These are phyloP conservation scores for Andrena chrysosceles DNA, from an alignment of 2,888 invertebrate genomes.

Conservation along the genomic window DNA sequence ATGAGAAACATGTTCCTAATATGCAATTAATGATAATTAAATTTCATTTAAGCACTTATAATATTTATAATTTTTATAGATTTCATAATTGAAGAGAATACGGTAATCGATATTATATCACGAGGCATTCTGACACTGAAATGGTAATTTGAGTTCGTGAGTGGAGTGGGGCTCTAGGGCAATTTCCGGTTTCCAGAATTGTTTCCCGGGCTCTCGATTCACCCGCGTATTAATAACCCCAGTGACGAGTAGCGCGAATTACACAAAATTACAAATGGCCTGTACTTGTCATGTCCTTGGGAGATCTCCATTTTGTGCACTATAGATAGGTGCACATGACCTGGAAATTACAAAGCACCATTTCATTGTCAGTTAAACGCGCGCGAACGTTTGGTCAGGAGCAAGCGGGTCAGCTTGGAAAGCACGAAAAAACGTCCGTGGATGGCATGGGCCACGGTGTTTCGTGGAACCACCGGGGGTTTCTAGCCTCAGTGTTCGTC, in stretches of 20 bases:
- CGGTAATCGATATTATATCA: not conserved
- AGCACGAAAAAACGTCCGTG: slow-evolving; percentile 8
- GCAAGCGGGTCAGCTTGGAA: slow-evolving; percentile 16
- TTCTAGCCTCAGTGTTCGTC: slow-evolving; percentile 4
- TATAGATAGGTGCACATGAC: slow-evolving; percentile 56
- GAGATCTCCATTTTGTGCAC: slow-evolving; percentile 28
- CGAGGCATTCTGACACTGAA: no score
- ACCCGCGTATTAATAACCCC: slow-evolving; percentile 22
- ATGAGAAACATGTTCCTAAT: no score
- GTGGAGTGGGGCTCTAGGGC: not conserved
- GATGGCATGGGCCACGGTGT: slow-evolving; percentile 10
- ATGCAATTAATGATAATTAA: no score
- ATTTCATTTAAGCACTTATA: no score
- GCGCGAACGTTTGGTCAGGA: slow-evolving; percentile 54
- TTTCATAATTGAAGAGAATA: not conserved
- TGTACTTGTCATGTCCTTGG: slow-evolving; percentile 63
- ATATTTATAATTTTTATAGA: not conserved
- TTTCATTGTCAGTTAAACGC: slow-evolving; percentile 68
- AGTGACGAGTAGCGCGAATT: slow-evolving; percentile 28
- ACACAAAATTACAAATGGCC: slow-evolving; percentile 55
- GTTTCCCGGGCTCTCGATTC: not conserved
- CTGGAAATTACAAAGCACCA: slow-evolving; percentile 67
- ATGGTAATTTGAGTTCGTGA: no score
- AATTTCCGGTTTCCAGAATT: not conserved
- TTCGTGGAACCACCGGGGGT: slow-evolving; percentile 32